Evolutionary conservation across 2,113 vertebrate species (phyloP), one percentile per base, ranked within the genome.

Genomic region (Pogona vitticeps): DNA sequence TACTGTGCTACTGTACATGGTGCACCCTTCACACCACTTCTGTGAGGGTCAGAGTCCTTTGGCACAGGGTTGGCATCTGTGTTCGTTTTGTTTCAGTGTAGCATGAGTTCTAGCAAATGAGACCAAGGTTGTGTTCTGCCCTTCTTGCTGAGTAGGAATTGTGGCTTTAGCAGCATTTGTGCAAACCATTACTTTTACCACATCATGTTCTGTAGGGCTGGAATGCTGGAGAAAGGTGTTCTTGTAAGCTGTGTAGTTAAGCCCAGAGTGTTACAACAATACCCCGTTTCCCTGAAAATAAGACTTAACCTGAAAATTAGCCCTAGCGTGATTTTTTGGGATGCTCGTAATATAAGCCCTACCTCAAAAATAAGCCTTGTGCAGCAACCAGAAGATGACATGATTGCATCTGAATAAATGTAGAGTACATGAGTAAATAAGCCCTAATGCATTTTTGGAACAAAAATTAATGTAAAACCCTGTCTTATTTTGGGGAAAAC

Each of bases 191-290:
- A 20, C 18, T 33, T 67, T 63, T 59, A 59, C 15, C 40, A 21
- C 2, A 10, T 1, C 1, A 20, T 1, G 21, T 42, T 71, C 75
- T 38, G 75, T 6, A 2, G 5, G 1, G 0, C 3, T 40, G 59
- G n/a, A 70, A 77, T 71, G 63, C 33, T 15, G 79, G 12, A 21
- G 5, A 26, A 0, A 31, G 46, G 12, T 21, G 23, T 67, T 13
- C 46, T 21, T 36, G 6, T 21, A 1, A 46, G 12, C 1, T 61
- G 65, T 61, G 52, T 0, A 1, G 56, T 42, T 33, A 33, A 68
- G 78, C 20, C 42, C 15, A 0, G 20, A 67, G 9, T 52, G 15
- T 76, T 31, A 15, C 26, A 76, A 76, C 15, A n/a, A n/a, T n/a
- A n/a, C n/a, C n/a, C n/a, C n/a, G n/a, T n/a, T n/a, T n/a, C n/a